phyloP scores from a whole-genome alignment of 2,113 vertebrate genomes.

The Lepus timidus region DNA sequence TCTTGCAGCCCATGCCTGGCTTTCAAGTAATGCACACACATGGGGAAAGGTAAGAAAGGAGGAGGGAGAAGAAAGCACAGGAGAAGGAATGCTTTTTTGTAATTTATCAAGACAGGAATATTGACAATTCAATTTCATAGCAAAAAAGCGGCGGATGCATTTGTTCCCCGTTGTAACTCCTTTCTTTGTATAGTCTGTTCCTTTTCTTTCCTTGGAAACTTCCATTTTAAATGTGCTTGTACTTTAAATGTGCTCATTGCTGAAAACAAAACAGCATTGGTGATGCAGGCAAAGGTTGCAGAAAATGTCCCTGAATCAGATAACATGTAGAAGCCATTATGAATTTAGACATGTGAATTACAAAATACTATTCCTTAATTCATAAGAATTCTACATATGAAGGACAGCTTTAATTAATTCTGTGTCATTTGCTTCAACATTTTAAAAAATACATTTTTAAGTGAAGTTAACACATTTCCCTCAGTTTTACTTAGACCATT shows the following conservation, averaged over 20 bases:
- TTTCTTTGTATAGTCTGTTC: not conserved
- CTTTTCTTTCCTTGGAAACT: not conserved
- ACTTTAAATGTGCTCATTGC: slow-evolving; percentile 49
- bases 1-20: not conserved
- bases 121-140: slow-evolving; percentile 56
- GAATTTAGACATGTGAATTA: slow-evolving; percentile 25
- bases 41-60: not conserved
- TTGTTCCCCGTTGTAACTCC: slow-evolving; percentile 21
- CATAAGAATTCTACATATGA: not conserved
- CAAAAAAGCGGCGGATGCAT: not conserved
- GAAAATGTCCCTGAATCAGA: slow-evolving; percentile 2
- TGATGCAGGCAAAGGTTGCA: not conserved
- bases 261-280: slow-evolving; percentile 63
- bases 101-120: slow-evolving; percentile 59
- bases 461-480: slow-evolving; percentile 8
- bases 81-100: not conserved
- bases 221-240: slow-evolving; percentile 25
- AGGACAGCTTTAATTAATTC: slow-evolving; percentile 16
- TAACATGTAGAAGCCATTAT: not conserved
- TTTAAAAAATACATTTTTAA: slow-evolving; percentile 11
- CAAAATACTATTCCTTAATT: not conserved
- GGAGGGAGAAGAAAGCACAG: not conserved
- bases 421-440: slow-evolving; percentile 24
- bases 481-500: not conserved
- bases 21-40: slow-evolving; percentile 28